These are phyloP conservation scores for Theodoxus fluviatilis DNA, from an alignment of 2,888 invertebrate genomes.

Conservation along the genomic window DNA sequence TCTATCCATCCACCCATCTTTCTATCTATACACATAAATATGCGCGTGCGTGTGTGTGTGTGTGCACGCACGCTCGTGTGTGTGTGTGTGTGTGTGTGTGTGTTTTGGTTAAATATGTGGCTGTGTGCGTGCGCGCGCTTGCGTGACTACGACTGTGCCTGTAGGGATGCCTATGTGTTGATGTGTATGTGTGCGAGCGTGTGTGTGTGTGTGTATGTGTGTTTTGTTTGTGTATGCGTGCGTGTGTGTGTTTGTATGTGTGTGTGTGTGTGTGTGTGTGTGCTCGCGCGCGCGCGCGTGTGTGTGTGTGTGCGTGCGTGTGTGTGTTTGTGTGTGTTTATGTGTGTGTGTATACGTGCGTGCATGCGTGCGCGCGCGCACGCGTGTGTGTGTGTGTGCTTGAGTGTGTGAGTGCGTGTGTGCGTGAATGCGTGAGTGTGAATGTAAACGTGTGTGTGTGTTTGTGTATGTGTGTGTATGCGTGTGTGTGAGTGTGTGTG, in stretches of 20 bases:
- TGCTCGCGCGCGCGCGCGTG: not conserved
- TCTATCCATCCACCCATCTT: no score
- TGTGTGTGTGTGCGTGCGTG: not conserved
- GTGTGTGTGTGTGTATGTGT: no score
- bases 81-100: no score
- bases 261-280: not conserved
- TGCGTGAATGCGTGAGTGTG: constrained; percentile 1
- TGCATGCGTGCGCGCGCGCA: not conserved
- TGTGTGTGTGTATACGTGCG: not conserved
- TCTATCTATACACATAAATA: no score
- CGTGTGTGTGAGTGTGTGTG: constrained; percentile 1
- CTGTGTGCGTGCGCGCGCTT: no score
- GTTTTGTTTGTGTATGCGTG: no score
- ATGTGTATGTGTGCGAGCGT: no score
- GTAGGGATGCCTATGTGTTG: no score
- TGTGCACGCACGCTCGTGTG: no score
- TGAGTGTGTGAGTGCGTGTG: not conserved
- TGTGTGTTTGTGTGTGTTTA: not conserved
- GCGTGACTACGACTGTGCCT: no score
- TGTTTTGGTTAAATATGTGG: no score
- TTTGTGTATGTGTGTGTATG: constrained; percentile 3
- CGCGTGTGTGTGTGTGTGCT: not conserved
- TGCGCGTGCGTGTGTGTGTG: no score
- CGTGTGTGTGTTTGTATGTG: constrained; percentile 8
- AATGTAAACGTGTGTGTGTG: constrained; percentile 15